phyloP scores from a whole-genome alignment of 2,888 invertebrate genomes.

The Bunonema sp. region DNA sequence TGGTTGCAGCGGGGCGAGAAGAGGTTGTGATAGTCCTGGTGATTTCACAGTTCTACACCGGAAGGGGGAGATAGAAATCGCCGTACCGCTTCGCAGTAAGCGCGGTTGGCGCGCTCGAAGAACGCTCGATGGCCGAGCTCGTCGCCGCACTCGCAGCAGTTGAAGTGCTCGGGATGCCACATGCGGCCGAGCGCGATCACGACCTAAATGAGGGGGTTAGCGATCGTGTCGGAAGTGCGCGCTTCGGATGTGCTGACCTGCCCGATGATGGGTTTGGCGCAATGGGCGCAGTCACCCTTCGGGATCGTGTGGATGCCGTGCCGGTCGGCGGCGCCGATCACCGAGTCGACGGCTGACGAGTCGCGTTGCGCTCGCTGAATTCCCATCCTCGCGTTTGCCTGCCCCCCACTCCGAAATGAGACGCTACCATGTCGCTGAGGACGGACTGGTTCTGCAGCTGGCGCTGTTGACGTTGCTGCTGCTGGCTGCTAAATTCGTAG shows the following conservation, averaged over 20 bases:
- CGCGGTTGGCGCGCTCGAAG: conserved; percentile 86
- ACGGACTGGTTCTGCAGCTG: too few species aligned
- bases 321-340: conserved; percentile 82
- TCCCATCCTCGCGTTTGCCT: too few species aligned
- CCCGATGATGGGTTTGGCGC: conserved; percentile 95
- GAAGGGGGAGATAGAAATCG: too few species aligned
- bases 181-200: conserved; percentile 91
- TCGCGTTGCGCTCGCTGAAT: too few species aligned
- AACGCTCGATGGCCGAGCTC: conserved; percentile 91
- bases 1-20: conserved; percentile 96
- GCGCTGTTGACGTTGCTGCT: too few species aligned
- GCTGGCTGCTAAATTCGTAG: too few species aligned
- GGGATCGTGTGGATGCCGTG: conserved; percentile 96
- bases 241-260: too few species aligned
- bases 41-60: too few species aligned
- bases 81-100: conserved; percentile 94
- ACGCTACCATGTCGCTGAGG: too few species aligned
- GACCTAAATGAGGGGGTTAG: conserved; percentile 51
- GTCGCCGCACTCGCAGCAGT: conserved; percentile 87
- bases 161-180: conserved; percentile 98
- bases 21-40: conserved; percentile 89
- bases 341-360: conserved; percentile 54
- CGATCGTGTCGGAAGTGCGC: not conserved
- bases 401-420: too few species aligned
- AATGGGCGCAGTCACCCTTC: conserved; percentile 95